These are phyloP conservation scores for Coracias cyanogaster DNA, from an alignment of 2,797 vertebrate species.

Conservation along the genomic window DNA sequence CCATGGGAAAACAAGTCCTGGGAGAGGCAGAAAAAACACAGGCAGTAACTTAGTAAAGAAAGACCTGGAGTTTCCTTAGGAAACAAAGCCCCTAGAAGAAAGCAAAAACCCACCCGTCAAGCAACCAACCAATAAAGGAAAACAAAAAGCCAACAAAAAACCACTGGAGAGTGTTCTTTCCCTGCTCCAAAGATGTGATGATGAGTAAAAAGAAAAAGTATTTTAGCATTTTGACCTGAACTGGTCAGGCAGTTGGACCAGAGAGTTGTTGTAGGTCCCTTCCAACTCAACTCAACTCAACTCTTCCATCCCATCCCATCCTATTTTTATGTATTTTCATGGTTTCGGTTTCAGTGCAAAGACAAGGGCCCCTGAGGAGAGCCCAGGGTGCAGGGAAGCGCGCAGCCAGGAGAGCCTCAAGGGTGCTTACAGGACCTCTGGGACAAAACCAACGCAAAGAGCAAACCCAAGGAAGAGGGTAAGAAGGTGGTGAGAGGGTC, in stretches of 20 bases:
- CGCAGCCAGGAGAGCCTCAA: neutral
- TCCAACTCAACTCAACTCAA: neutral
- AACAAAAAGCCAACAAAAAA: neutral
- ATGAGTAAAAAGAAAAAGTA: neutral
- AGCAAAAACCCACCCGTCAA: neutral
- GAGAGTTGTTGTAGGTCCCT: neutral
- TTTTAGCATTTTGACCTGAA: neutral
- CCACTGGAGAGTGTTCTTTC: neutral
- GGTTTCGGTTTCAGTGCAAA: neutral
- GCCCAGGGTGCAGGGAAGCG: neutral
- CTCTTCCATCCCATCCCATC: too few relatives aligned
- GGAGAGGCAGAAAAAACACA: neutral
- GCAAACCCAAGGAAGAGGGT: too few relatives aligned
- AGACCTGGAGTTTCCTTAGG: neutral
- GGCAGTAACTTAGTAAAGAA: neutral
- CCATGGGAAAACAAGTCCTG: neutral
- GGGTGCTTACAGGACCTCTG: neutral
- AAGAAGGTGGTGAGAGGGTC: accelerated
- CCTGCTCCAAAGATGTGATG: neutral
- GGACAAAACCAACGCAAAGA: neutral
- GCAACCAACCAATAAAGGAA: too few relatives aligned
- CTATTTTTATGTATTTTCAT: neutral
- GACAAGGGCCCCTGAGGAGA: too few relatives aligned
- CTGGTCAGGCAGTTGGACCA: neutral
- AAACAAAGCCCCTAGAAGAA: neutral